A percentile compares a stretch with the other conserved stretches of the same genome.
phyloP scores from a whole-genome alignment of 30 jellyfish, hydroid and myxozoan species.

The Cassiopea andromeda region DNA sequence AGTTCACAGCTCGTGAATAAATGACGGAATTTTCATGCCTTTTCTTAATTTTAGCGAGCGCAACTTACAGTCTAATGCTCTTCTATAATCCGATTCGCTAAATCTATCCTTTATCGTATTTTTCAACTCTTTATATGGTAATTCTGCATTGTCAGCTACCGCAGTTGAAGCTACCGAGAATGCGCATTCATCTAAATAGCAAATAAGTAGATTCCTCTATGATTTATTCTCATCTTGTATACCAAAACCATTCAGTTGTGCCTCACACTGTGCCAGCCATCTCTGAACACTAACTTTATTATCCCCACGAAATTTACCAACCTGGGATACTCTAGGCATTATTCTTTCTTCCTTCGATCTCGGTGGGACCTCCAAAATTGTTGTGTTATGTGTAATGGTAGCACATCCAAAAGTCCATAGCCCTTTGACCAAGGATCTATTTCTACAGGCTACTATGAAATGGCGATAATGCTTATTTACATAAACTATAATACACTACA shows the following conservation, averaged over 20 bases:
- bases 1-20: conserved; percentile 23
- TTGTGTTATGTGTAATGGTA: background rate
- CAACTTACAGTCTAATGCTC: conserved; percentile 26
- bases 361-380: conserved; percentile 36
- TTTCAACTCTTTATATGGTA: conserved; percentile 30
- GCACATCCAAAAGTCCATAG: background rate
- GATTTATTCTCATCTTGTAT: conserved; percentile 28
- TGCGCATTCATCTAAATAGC: conserved; percentile 37
- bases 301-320: conserved; percentile 33
- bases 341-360: conserved; percentile 2
- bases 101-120: conserved; percentile 9
- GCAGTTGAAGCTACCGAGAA: conserved; percentile 46
- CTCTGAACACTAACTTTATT: conserved; percentile 32
- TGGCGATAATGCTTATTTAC: background rate
- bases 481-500: background rate
- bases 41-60: conserved; percentile 19
- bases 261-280: conserved; percentile 55
- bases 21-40: conserved; percentile 43
- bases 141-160: conserved; percentile 17
- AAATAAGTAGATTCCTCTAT: conserved; percentile 34
- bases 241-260: conserved; percentile 23
- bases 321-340: conserved; percentile 13
- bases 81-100: conserved; percentile 44
- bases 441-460: background rate
- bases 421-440: background rate